Evolutionary conservation across 2,113 vertebrate species (phyloP).

Genomic region (Onychostoma macrolepis): DNA sequence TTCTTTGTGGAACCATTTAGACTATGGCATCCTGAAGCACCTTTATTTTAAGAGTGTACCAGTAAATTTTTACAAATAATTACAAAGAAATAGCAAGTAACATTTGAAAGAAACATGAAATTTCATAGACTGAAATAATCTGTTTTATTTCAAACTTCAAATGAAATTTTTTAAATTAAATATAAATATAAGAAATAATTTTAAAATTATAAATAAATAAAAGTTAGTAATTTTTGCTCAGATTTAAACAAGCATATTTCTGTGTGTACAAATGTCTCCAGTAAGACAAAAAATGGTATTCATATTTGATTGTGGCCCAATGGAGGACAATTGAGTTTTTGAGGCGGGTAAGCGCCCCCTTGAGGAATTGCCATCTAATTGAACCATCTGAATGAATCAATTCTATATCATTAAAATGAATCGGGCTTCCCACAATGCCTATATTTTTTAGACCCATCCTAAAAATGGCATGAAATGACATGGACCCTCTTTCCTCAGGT

Average conservation of each 20-base stretch:
- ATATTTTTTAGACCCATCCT: background rate
- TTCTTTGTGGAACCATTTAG: too few relatives aligned
- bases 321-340: background rate
- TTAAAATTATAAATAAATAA: too few relatives aligned
- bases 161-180: background rate
- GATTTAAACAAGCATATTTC: background rate
- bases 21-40: too few relatives aligned
- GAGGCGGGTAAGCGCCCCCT: constrained; percentile 5
- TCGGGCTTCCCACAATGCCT: background rate
- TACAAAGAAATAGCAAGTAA: too few relatives aligned
- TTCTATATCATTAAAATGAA: background rate
- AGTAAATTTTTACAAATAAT: too few relatives aligned
- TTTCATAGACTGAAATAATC: too few relatives aligned
- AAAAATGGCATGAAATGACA: background rate
- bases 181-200: background rate
- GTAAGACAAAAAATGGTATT: background rate
- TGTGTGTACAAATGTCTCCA: background rate
- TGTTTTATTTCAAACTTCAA: too few relatives aligned
- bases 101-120: too few relatives aligned
- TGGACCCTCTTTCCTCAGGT: constrained; percentile 25
- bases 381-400: background rate
- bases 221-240: too few relatives aligned
- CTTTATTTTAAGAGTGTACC: too few relatives aligned
- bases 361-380: background rate
- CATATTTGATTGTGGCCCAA: background rate